A percentile compares a stretch with the other conserved stretches of the same genome.
phyloP scores from a whole-genome alignment of 2,797 vertebrate species.

The Sebastes variabilis region DNA sequence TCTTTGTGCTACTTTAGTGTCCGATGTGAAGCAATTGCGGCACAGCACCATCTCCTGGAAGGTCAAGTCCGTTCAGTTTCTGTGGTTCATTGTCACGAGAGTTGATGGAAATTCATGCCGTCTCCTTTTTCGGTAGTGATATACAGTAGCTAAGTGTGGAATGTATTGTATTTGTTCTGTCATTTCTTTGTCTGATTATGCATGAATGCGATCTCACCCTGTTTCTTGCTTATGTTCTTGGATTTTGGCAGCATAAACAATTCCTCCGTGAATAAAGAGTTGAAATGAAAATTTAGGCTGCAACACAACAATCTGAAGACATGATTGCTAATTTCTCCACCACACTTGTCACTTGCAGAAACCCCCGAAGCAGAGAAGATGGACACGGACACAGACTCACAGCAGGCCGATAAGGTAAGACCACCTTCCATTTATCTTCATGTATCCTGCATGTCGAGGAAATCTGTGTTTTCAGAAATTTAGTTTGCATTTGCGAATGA shows the following conservation, averaged over 20 bases:
- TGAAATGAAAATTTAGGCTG: background rate
- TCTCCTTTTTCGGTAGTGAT: too few species aligned
- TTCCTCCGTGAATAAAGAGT: background rate
- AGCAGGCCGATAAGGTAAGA: slow-evolving; percentile 91
- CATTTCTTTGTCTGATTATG: background rate
- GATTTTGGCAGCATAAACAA: background rate
- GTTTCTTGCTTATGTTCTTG: background rate
- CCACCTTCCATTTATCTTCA: background rate
- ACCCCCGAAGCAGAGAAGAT: slow-evolving; percentile 91
- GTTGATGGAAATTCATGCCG: too few species aligned
- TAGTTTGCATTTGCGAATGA: background rate
- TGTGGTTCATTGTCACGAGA: too few species aligned
- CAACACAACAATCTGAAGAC: background rate
- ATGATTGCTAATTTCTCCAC: background rate
- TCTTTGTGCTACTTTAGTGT: too few species aligned
- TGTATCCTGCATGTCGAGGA: background rate
- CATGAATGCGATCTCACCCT: background rate
- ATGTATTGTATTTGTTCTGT: background rate
- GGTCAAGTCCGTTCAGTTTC: too few species aligned
- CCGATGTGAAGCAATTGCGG: too few species aligned
- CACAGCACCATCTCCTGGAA: too few species aligned
- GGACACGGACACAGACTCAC: slow-evolving; percentile 90
- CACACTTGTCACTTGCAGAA: slow-evolving; percentile 76
- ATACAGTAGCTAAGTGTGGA: background rate
- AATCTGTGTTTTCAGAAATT: background rate